Evolutionary conservation across 2,113 vertebrate genomes (phyloP).

Genomic region (Mesoclemmys tuberculata): DNA sequence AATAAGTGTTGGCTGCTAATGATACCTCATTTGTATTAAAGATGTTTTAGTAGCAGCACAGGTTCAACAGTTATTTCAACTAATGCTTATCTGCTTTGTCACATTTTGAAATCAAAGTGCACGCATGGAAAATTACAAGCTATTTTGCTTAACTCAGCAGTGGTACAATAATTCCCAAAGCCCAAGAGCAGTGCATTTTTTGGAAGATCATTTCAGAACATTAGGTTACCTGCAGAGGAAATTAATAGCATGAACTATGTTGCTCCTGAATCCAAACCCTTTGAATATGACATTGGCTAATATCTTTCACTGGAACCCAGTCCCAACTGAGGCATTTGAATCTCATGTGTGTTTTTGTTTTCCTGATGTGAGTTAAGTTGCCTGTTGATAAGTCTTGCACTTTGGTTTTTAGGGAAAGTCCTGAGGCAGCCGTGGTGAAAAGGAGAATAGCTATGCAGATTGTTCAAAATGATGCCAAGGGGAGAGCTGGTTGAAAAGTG

Average conservation of each 20-base stretch:
- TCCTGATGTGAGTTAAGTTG: not conserved
- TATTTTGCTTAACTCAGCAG: not conserved
- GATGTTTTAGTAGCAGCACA: not conserved
- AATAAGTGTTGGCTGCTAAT: not conserved
- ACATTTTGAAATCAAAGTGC: not conserved
- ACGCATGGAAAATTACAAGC: not conserved
- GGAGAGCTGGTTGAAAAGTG: not conserved
- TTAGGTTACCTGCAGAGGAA: not conserved
- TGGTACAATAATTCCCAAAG: not conserved
- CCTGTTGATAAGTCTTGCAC: not conserved
- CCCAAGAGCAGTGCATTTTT: not conserved
- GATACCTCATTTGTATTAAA: conserved; percentile 1
- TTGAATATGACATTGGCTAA: not conserved
- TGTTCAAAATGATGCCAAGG: not conserved
- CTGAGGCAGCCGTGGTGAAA: not conserved
- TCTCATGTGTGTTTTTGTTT: not conserved
- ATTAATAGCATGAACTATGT: not conserved
- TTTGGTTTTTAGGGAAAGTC: not conserved
- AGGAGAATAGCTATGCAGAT: not conserved
- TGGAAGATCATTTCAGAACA: not conserved
- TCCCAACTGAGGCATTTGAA: not conserved
- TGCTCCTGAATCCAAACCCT: not conserved
- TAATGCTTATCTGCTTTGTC: not conserved
- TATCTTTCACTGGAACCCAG: not conserved
- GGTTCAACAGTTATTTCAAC: not conserved